Conservation (phyloP, 2,888 invertebrate species). For the Lymantria dispar region DNA sequence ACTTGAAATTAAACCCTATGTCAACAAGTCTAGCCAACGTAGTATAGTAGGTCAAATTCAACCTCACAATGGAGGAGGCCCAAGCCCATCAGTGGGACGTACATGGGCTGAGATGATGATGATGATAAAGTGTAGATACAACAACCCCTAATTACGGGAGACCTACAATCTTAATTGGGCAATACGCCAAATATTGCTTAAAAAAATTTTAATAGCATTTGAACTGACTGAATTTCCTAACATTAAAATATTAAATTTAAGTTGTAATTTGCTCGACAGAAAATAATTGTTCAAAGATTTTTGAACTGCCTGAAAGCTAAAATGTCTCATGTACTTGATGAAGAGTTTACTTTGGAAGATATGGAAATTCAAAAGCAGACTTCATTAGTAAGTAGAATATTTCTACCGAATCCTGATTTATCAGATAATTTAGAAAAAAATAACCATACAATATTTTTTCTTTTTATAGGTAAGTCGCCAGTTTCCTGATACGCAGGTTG, state of each 20-base stretch:
- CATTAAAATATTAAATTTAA: neutral
- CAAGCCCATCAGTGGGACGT: no score
- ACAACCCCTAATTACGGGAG: no score
- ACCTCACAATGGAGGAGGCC: no score
- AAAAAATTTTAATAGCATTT: no score
- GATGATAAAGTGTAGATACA: no score
- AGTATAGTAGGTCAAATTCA: no score
- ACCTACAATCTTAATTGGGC: no score
- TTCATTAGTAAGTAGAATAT: neutral
- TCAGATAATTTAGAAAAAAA: no score
- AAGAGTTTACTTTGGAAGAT: conserved; percentile 36
- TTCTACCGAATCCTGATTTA: neutral
- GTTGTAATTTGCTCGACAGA: conserved; percentile 35
- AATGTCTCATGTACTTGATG: conserved; percentile 52
- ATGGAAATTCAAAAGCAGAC: conserved; percentile 10
- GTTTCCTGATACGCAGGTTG: conserved; percentile 51
- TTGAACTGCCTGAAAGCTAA: conserved; percentile 51
- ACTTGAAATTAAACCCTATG: no score
- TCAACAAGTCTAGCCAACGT: no score
- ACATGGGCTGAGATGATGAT: no score
- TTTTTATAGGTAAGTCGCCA: conserved; percentile 43
- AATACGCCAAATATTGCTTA: no score
- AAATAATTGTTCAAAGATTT: conserved; percentile 47
- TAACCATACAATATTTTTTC: neutral
- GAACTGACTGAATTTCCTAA: neutral